Evolutionary conservation across 2,113 vertebrate species (phyloP).

Genomic region (Hemibagrus wyckioides): DNA sequence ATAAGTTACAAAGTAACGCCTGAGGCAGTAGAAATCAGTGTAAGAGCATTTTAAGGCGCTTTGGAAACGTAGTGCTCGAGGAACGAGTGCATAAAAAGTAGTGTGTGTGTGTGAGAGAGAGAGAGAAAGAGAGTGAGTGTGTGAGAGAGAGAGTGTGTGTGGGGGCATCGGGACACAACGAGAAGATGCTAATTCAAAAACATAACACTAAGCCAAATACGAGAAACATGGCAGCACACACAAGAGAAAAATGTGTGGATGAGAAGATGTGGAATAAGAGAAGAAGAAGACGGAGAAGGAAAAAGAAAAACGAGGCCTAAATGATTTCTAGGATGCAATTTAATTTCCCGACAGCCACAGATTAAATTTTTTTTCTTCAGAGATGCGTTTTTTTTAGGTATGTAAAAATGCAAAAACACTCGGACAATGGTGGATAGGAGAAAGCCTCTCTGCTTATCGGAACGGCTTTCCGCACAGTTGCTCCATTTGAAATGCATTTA

Average conservation of each 20-base stretch:
- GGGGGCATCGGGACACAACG: not conserved
- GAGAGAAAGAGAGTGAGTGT: not conserved
- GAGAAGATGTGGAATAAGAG: conserved; percentile 36
- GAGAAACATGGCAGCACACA: not conserved
- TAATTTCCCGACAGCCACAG: conserved; percentile 77
- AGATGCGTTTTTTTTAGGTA: not conserved
- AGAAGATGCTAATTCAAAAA: conserved; percentile 73
- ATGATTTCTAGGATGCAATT: conserved; percentile 76
- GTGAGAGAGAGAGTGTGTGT: not conserved
- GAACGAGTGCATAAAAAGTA: conserved; percentile 56
- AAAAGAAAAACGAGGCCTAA: conserved; percentile 61
- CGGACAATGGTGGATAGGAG: conserved; percentile 73
- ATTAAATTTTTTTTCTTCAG: conserved; percentile 62
- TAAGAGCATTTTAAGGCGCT: conserved; percentile 81
- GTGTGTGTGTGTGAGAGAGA: conserved; percentile 3
- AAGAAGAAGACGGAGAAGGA: conserved; percentile 47
- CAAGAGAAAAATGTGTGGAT: not conserved
- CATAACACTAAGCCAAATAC: not conserved
- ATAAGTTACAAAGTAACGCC: conserved; percentile 80
- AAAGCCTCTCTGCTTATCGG: conserved; percentile 75
- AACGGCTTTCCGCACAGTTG: conserved; percentile 78
- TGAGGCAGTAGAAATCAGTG: conserved; percentile 76
- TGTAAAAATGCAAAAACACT: conserved; percentile 72
- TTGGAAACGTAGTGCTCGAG: conserved; percentile 75
- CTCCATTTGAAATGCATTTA: conserved; percentile 83